phyloP scores from a whole-genome alignment of 2,888 invertebrate species.

The Nezara viridula region DNA sequence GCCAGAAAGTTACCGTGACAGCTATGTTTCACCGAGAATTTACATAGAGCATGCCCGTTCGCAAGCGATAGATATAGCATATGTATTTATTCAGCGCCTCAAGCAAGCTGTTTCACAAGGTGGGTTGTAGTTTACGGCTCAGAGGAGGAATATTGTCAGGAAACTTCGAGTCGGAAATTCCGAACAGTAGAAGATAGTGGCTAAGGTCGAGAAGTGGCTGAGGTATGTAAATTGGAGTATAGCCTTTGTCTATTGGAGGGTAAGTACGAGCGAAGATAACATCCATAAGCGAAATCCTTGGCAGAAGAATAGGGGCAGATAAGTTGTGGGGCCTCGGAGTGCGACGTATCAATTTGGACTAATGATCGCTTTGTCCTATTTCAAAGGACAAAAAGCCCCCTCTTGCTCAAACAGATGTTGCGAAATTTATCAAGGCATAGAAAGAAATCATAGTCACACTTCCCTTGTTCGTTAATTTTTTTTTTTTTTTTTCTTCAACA shows the following conservation, averaged over 20 bases:
- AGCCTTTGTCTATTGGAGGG: slow-evolving; percentile 12
- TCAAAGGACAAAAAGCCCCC: slow-evolving; percentile 54
- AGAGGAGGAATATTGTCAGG: background rate
- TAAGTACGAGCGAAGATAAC: slow-evolving; percentile 3
- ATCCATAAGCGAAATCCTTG: slow-evolving; percentile 53
- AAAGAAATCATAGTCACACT: slow-evolving; percentile 30
- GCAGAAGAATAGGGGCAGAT: slow-evolving; percentile 53
- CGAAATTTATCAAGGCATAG: slow-evolving; percentile 30
- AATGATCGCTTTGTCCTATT: slow-evolving; percentile 58
- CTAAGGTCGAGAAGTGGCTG: background rate
- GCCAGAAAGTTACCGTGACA: background rate
- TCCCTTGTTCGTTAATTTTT: slow-evolving; percentile 5
- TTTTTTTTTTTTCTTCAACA: background rate
- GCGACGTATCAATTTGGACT: slow-evolving; percentile 56
- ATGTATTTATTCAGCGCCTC: background rate
- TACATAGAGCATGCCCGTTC: slow-evolving; percentile 9
- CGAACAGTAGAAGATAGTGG: background rate
- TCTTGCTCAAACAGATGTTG: slow-evolving; percentile 37
- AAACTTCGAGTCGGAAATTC: slow-evolving; percentile 6
- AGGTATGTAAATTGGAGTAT: slow-evolving; percentile 47
- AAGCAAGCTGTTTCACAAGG: background rate
- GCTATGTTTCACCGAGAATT: background rate
- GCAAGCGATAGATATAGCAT: background rate
- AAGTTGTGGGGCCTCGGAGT: slow-evolving; percentile 1
- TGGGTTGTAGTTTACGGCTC: background rate